Percentiles rank a stretch among this genome's conserved stretches.
Conservation (phyloP, 1,140 invertebrate genomes). For the Acromyrmex charruanus region DNA sequence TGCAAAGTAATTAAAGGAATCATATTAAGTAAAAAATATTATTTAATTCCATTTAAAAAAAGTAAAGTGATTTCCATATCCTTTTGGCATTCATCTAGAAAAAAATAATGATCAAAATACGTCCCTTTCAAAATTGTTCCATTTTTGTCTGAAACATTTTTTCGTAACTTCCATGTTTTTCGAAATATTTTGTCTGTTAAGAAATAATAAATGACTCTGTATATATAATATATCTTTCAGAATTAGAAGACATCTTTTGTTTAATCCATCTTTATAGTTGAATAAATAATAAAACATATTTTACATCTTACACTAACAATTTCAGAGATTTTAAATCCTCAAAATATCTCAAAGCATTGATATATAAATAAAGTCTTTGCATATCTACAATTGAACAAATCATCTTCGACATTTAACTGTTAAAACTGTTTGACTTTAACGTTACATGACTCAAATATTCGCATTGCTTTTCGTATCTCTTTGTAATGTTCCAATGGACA, state of each 20-base stretch:
- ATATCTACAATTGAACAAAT: neutral
- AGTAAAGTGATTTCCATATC: too few relatives aligned
- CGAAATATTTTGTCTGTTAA: too few relatives aligned
- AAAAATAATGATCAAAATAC: too few relatives aligned
- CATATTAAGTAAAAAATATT: too few relatives aligned
- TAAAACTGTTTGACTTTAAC: conserved; percentile 3
- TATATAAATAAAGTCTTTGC: neutral
- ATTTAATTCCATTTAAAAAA: too few relatives aligned
- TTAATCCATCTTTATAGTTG: neutral
- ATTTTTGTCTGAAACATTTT: too few relatives aligned
- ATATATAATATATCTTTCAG: neutral
- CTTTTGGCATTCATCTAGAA: too few relatives aligned
- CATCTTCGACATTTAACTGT: neutral
- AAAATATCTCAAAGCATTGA: neutral
- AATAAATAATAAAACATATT: neutral
- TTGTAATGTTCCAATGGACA: conserved; percentile 52
- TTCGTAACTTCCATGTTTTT: too few relatives aligned
- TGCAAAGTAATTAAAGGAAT: too few relatives aligned
- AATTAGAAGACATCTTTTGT: neutral
- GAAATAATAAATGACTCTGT: too few relatives aligned
- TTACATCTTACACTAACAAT: neutral
- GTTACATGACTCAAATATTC: conserved; percentile 29
- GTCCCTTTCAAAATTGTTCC: too few relatives aligned
- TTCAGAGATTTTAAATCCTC: neutral
- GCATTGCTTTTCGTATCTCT: conserved; percentile 29